Base-by-base conservation (phyloP, 2,113 vertebrate genomes). In the Cervus canadensis region DNA sequence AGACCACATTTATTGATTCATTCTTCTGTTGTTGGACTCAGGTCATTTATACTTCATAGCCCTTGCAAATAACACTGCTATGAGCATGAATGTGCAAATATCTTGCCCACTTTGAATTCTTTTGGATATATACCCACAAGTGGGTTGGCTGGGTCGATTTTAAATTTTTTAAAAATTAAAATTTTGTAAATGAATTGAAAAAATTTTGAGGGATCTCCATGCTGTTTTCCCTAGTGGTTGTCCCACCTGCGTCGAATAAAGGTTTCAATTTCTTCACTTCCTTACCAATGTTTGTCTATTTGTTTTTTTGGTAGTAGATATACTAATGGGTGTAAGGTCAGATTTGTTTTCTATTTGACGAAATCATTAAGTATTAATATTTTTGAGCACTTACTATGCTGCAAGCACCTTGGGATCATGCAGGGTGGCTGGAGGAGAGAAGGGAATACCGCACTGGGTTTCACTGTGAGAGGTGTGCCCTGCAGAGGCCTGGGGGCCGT, bases 221-320 rank as follows among this genome's bases (percentile, higher is more conserved):
- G 40, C 23, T 45, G 25, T 74, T 28, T 81, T 85, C 81, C 48
- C 7, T 11, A n/a, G 36, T 25, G 60, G 14, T 14, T 56, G 36
- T 45, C 62, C 21, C 28, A 6, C 36, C 7, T n/a, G 14, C 0
- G 0, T 17, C 1, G 2, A 45, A 8, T 15, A n/a, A 28, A 21
- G 3, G 13, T 40, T 64, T 40, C 19, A 17, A 16, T 40, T 25
- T 59, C 43, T 40, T 59, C 67, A 50, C 43, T 11, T 50, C 25
- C n/a, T 56, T 45, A 21, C 23, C 25, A 23, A 76, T 3, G 1
- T n/a, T 50, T 71, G 30, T 28, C 40, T 25, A 23, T 40, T 76
- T 76, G 23, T 76, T 43, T 83, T 83, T 64, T 52, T 16, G 15
- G 19, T 21, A 48, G 50, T 30, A 7, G 11, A 30, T 23, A 71